Base-by-base conservation (phyloP, 2,113 vertebrate genomes). In the Polypterus senegalus region DNA sequence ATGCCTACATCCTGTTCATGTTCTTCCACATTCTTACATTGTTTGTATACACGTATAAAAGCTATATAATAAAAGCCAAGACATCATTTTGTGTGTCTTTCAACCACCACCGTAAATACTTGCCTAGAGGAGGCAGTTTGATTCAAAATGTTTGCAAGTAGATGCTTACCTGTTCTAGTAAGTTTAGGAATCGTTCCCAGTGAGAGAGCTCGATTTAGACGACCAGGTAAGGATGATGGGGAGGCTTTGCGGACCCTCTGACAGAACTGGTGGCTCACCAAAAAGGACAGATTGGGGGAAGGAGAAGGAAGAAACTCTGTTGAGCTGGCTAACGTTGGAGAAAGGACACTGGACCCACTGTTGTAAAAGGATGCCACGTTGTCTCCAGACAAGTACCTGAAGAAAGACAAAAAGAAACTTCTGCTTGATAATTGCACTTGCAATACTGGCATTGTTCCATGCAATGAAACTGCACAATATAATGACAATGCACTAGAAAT, bases 101-200 rank as follows among this genome's bases (percentile, higher is more conserved):
- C 27, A 27, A 27, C 27, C 27, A 27, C 27, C 27, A 27, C 27
- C 2, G 27, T 27, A 27, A 27, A 27, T 27, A 27, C 27, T 27
- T 27, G 27, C 27, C 27, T 27, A 27, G 27, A 27, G 27, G 27
- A 27, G 27, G 27, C 27, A 1, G 27, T 27, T 27, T 27, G 27
- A 27, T 27, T 27, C 27, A 27, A 27, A 27, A 27, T 27, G 27
- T 27, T 27, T 27, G 27, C 27, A 27, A 27, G 27, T 1, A 27
- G 1, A 4, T 1, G n/a, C 73, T 79, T 79, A 96, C 95, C 93
- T 76, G 93, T 76, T 57, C 88, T 79, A 6, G 83, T 85, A 68
- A 98, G 77, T 11, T 93, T 84, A 11, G 92, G 94, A 4, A 90
- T 91, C 53, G 94, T 98, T 44, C 96, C 96, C 61, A 98, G 81